These are phyloP conservation scores for Anthopleura xanthogrammica DNA, from an alignment of 92 coral and sea anemone genomes.

Conservation along the genomic window DNA sequence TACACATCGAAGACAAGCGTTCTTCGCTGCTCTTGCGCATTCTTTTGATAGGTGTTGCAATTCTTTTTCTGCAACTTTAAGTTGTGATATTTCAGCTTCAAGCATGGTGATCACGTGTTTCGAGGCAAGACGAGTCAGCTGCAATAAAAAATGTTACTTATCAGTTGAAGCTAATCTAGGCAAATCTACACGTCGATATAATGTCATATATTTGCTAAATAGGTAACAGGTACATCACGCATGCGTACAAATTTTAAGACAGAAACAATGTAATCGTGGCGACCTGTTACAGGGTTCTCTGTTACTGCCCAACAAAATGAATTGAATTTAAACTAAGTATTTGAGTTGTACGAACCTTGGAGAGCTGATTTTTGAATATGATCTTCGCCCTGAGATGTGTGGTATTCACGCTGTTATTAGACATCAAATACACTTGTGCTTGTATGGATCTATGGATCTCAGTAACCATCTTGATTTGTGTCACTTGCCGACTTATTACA, in stretches of 20 bases:
- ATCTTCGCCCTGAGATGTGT: constrained; percentile 84
- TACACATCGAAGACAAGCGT: constrained; percentile 59
- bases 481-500: constrained; percentile 64
- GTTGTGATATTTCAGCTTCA: constrained; percentile 63
- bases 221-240: too few relatives aligned
- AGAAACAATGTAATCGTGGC: too few relatives aligned
- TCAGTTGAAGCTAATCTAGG: too few relatives aligned
- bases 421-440: constrained; percentile 68
- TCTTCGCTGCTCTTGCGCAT: constrained; percentile 59
- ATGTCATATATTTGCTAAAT: too few relatives aligned
- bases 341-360: constrained; percentile 64
- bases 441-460: constrained; percentile 70
- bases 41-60: constrained; percentile 60
- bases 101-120: constrained; percentile 80
- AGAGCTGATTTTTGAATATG: constrained; percentile 70
- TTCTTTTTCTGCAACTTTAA: constrained; percentile 68
- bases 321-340: too few relatives aligned
- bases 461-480: constrained; percentile 71
- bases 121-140: constrained; percentile 91
- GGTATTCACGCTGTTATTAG: constrained; percentile 84
- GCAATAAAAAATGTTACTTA: background rate
- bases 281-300: too few relatives aligned
- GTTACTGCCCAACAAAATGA: too few relatives aligned
- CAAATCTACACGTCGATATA: too few relatives aligned
- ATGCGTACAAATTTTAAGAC: too few relatives aligned